These are phyloP conservation scores for Takifugu flavidus DNA, from an alignment of 2,113 vertebrate genomes.

Conservation along the genomic window DNA sequence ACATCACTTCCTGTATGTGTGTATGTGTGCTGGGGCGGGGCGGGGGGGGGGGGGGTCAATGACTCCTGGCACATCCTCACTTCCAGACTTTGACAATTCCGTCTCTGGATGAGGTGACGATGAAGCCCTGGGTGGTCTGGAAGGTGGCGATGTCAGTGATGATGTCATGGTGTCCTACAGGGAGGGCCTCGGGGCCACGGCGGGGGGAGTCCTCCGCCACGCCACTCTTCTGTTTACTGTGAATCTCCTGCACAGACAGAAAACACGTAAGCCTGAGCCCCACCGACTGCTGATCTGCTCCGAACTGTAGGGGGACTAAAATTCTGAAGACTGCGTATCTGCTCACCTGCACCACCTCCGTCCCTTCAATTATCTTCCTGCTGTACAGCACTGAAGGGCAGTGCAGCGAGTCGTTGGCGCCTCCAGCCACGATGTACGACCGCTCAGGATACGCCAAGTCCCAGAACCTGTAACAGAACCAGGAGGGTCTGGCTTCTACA, in stretches of 20 bases:
- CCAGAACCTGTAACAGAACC: slow-evolving; percentile 84
- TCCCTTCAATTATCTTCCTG: slow-evolving; percentile 96
- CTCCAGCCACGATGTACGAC: slow-evolving; percentile 90
- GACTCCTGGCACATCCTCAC: slow-evolving; percentile 41
- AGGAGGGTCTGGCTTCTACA: background rate
- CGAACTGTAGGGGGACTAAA: slow-evolving; percentile 76
- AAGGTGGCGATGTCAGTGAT: slow-evolving; percentile 96
- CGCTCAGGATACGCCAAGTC: slow-evolving; percentile 94
- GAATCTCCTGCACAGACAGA: slow-evolving; percentile 83
- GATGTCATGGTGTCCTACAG: slow-evolving; percentile 94
- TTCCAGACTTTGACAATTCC: slow-evolving; percentile 99
- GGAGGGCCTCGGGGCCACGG: slow-evolving; percentile 88
- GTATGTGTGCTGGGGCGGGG: too few relatives aligned
- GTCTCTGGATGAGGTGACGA: slow-evolving; percentile 93
- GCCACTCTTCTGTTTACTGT: slow-evolving; percentile 92
- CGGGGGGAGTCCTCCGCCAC: slow-evolving; percentile 87
- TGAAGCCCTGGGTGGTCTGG: slow-evolving; percentile 97
- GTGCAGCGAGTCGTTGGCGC: slow-evolving; percentile 79
- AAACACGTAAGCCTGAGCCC: too few relatives aligned
- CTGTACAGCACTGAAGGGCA: slow-evolving; percentile 92
- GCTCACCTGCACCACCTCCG: slow-evolving; percentile 91
- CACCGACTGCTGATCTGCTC: background rate
- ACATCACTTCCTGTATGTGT: too few relatives aligned
- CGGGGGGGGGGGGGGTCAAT: too few relatives aligned
- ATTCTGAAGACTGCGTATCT: too few relatives aligned